A percentile compares a stretch with the other conserved stretches of the same genome.
Evolutionary conservation across 2,113 vertebrate species (phyloP).

Genomic region (Chelonoidis abingdonii): DNA sequence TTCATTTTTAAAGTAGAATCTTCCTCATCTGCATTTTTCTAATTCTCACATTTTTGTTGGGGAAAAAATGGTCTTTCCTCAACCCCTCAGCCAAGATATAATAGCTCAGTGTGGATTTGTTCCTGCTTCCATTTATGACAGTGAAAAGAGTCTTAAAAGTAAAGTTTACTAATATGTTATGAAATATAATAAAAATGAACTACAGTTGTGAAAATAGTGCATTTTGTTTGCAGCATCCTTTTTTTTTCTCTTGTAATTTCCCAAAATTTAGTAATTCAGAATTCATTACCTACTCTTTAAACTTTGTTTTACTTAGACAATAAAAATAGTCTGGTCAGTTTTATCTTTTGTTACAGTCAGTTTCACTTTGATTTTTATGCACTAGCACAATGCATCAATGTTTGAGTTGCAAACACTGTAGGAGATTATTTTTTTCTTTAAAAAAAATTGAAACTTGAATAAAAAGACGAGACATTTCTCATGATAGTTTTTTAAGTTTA

Average conservation of each 20-base stretch:
- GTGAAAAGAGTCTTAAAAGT: background rate
- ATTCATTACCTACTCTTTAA: background rate
- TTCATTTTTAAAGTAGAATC: background rate
- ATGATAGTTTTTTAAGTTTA: background rate
- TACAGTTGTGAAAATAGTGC: rapidly evolving
- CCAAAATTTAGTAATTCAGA: background rate
- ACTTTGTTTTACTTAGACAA: background rate
- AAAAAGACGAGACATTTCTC: background rate
- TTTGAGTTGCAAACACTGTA: background rate
- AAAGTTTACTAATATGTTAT: background rate
- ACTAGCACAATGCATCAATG: background rate
- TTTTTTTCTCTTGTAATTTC: background rate
- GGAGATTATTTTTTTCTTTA: background rate
- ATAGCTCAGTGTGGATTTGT: background rate
- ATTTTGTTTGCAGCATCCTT: background rate
- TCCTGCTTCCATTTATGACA: background rate
- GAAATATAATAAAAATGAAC: background rate
- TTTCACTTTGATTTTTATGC: background rate
- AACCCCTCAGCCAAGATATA: background rate
- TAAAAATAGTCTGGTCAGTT: background rate
- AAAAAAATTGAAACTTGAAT: background rate
- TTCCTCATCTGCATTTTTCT: slow-evolving; percentile 11
- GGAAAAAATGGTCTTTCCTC: background rate
- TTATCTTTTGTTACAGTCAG: background rate
- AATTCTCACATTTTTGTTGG: background rate